Evolutionary conservation across 2,113 vertebrate genomes (phyloP), one percentile per base, ranked within the genome.

Genomic region (Coryphaenoides rupestris): DNA sequence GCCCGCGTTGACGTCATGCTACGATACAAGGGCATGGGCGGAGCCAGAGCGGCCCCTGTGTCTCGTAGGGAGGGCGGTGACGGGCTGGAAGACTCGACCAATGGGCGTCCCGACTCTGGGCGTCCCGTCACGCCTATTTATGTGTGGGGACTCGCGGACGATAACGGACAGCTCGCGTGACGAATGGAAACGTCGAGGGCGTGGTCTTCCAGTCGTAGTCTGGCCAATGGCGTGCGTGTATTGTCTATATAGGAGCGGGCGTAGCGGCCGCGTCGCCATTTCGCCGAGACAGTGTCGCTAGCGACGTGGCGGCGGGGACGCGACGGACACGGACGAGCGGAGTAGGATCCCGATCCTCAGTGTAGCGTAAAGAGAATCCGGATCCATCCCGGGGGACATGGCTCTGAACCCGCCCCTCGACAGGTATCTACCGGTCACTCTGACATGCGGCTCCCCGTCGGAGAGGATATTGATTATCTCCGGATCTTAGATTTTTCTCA

Each of bases 311-410:
- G 55, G 68, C 59, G 79, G 80, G 76, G 69, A 78, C 47, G 62
- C 62, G 64, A 75, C n/a, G n/a, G 71, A 66, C 45, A 59, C 69
- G 74, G 78, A 71, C 78, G 77, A 74, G 60, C 74, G 67, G 77
- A 74, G 69, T 80, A 75, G 84, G 81, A 81, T 80, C 80, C 83
- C 66, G 80, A 74, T 76, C 81, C 70, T 71, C 74, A 72, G 69
- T 80, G 67, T 83, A 79, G 57, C 68, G 5, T 65, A 55, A 87
- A 84, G 80, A 68, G 75, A 90, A 90, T 91, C 89, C 87, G 89
- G 89, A 89, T 89, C 89, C 89, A 92, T 92, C 90, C 84, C 72
- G 70, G 89, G 89, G 90, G 89, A 91, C 79, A 89, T 89, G 88
- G 89, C 88, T 65, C 59, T 90, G 75, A 88, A 87, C 83, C 83